phyloP scores from a whole-genome alignment of 2,797 vertebrate species.

The Miichthys miiuy region DNA sequence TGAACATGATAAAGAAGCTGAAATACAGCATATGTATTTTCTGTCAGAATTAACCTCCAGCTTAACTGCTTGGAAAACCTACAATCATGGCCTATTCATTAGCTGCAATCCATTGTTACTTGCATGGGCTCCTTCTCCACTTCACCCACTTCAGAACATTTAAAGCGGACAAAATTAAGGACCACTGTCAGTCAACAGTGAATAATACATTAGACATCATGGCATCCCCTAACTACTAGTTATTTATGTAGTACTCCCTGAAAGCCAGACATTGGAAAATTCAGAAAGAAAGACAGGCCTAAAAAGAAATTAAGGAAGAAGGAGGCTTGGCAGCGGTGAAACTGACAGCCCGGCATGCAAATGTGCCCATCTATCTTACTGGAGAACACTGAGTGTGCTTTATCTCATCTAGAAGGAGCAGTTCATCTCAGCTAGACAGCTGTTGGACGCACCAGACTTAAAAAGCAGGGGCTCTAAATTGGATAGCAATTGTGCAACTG shows the following conservation, averaged over 20 bases:
- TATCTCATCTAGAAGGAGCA: slow-evolving; percentile 75
- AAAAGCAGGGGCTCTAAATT: slow-evolving; percentile 61
- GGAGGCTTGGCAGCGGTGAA: slow-evolving; percentile 52
- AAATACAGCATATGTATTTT: slow-evolving; percentile 16
- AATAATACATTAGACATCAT: slow-evolving; percentile 72
- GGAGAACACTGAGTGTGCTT: slow-evolving; percentile 75
- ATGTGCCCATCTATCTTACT: slow-evolving; percentile 78
- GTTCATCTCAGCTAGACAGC: slow-evolving; percentile 74
- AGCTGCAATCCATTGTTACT: slow-evolving; percentile 60
- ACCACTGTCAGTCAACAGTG: slow-evolving; percentile 71
- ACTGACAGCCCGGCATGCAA: slow-evolving; percentile 73
- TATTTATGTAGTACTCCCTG: slow-evolving; percentile 68
- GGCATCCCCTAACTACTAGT: slow-evolving; percentile 55
- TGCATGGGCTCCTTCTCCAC: slow-evolving; percentile 43
- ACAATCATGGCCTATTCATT: slow-evolving; percentile 58
- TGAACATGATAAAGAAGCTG: slow-evolving; percentile 23
- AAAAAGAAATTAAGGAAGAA: slow-evolving; percentile 58
- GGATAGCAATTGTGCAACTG: slow-evolving; percentile 59
- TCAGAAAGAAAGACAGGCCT: slow-evolving; percentile 39
- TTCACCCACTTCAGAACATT: slow-evolving; percentile 55
- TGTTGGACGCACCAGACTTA: slow-evolving; percentile 63
- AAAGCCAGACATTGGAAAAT: slow-evolving; percentile 49
- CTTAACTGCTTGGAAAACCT: slow-evolving; percentile 55
- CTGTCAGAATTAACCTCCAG: slow-evolving; percentile 44
- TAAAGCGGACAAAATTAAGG: slow-evolving; percentile 61